Conservation (phyloP, 2,797 vertebrate species). For the Schizothorax lantsangensis region DNA sequence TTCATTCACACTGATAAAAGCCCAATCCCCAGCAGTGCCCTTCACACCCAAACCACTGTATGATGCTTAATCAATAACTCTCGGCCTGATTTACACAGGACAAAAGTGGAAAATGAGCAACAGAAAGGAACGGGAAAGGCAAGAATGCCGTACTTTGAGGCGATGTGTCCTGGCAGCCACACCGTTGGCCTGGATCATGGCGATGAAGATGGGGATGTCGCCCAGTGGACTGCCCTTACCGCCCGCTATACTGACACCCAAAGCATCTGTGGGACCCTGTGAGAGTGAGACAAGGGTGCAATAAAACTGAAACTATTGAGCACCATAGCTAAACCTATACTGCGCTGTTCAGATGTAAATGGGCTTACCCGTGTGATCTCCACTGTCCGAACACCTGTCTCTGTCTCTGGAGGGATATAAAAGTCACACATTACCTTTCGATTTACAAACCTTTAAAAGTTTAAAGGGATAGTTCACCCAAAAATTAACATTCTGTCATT, state of each 20-base stretch:
- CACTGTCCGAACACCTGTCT: constrained; percentile 82
- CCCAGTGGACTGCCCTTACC: constrained; percentile 93
- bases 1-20: constrained; percentile 28
- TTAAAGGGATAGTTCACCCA: not conserved
- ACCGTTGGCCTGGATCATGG: constrained; percentile 96
- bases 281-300: constrained; percentile 29
- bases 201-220: constrained; percentile 93
- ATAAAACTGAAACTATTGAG: not conserved
- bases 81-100: not conserved
- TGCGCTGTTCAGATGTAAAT: not conserved
- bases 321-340: not conserved
- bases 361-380: constrained; percentile 87
- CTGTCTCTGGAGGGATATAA: constrained; percentile 69
- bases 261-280: constrained; percentile 87
- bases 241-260: constrained; percentile 95
- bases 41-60: constrained; percentile 24
- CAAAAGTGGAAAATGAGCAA: not conserved
- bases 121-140: not conserved
- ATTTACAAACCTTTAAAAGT: not conserved
- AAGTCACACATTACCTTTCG: constrained; percentile 30
- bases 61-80: constrained; percentile 39
- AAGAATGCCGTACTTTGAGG: constrained; percentile 80
- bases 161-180: constrained; percentile 89
- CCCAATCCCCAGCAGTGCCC: constrained; percentile 14
- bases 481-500: not conserved